Evolutionary conservation across 2,113 vertebrate species (phyloP).

Genomic region (Hirundichthys speculiger): DNA sequence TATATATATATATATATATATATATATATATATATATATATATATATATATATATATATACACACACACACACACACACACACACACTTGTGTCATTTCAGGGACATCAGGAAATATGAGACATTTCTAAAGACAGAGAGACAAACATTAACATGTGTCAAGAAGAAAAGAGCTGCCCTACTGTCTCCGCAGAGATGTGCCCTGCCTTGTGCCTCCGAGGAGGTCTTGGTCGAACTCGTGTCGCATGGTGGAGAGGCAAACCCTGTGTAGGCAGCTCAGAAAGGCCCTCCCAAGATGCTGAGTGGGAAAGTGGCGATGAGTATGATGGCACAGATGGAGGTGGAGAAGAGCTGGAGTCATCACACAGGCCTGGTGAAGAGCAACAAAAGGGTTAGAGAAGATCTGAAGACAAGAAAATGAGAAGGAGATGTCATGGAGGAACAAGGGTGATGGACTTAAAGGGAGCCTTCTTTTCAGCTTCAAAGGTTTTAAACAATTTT

Average conservation of each 20-base stretch:
- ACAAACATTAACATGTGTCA: neutral
- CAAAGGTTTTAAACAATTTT: conserved; percentile 32
- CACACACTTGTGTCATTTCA: conserved; percentile 42
- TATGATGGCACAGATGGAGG: conserved; percentile 80
- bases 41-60: too few species aligned
- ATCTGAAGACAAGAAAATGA: neutral
- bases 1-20: too few species aligned
- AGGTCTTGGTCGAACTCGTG: conserved; percentile 84
- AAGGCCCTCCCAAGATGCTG: conserved; percentile 86
- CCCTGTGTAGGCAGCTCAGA: conserved; percentile 87
- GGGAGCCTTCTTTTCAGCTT: conserved; percentile 15
- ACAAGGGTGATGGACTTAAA: neutral
- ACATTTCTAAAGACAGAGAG: conserved; percentile 20
- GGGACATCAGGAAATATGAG: conserved; percentile 25
- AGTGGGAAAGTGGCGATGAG: conserved; percentile 78
- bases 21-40: too few species aligned
- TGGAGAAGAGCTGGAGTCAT: conserved; percentile 78
- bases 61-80: too few species aligned
- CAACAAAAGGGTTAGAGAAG: conserved; percentile 4
- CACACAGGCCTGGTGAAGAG: conserved; percentile 67
- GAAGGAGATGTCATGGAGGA: conserved; percentile 10
- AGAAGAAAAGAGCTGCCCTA: conserved; percentile 25
- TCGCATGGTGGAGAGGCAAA: conserved; percentile 85
- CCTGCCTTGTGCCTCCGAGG: conserved; percentile 80
- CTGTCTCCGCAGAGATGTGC: conserved; percentile 73